These are phyloP conservation scores for Phainopepla nitens DNA, from an alignment of 2,113 vertebrate species.

Conservation along the genomic window DNA sequence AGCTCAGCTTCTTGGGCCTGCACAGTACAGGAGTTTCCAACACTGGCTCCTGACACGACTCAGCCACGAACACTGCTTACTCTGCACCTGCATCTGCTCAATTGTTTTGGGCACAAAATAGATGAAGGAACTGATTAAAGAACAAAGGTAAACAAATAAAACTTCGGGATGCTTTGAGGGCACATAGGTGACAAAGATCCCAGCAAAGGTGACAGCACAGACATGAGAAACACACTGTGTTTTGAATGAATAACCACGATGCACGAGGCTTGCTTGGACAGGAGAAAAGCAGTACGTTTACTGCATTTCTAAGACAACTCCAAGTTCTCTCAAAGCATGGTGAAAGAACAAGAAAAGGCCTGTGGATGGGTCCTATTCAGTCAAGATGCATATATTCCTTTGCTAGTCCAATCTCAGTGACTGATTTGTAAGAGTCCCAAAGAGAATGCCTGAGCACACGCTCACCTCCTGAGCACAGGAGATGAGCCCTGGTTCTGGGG, in stretches of 20 bases:
- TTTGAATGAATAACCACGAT: neutral
- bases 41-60: neutral
- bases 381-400: neutral
- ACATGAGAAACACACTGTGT: neutral
- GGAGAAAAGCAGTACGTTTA: neutral
- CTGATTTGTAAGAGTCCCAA: neutral
- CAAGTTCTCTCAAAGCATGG: neutral
- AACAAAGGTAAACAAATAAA: neutral
- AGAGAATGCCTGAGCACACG: neutral
- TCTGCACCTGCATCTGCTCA: neutral
- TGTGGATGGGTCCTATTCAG: neutral
- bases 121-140: neutral
- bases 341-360: neutral
- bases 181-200: neutral
- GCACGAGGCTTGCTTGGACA: neutral
- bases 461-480: neutral
- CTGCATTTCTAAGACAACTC: neutral
- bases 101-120: neutral
- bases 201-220: neutral
- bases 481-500: neutral
- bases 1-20: neutral
- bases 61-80: neutral
- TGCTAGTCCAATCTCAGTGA: neutral
- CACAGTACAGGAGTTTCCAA: neutral
- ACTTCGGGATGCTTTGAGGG: neutral